Evolutionary conservation across 2,888 invertebrate species (phyloP).

Genomic region (Torymus texanus): DNA sequence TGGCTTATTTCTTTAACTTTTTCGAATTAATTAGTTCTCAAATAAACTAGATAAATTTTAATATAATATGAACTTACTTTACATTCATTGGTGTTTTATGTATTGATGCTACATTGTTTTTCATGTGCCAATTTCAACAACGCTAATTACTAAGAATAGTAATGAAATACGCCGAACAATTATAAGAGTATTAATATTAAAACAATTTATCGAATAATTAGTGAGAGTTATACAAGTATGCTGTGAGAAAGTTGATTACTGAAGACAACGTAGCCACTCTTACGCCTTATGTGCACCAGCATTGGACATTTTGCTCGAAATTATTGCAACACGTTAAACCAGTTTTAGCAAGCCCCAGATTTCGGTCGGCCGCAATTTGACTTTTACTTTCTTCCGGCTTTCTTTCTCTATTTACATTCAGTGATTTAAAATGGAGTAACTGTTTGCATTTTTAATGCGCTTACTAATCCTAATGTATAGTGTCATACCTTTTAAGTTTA

Average conservation of each 20-base stretch:
- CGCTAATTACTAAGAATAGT: no score
- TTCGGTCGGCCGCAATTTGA: slow-evolving; percentile 19
- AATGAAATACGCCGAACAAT: neutral
- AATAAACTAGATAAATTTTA: no score
- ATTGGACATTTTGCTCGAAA: slow-evolving; percentile 36
- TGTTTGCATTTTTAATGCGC: neutral
- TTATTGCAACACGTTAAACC: slow-evolving; percentile 34
- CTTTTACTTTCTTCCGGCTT: slow-evolving; percentile 39
- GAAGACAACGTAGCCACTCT: slow-evolving; percentile 6
- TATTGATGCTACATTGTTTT: no score
- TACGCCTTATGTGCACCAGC: neutral
- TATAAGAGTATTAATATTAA: slow-evolving; percentile 16
- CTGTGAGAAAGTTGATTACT: slow-evolving; percentile 39
- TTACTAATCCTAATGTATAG: neutral
- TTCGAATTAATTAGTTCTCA: no score
- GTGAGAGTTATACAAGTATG: slow-evolving; percentile 11
- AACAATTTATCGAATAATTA: slow-evolving; percentile 33
- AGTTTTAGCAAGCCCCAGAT: slow-evolving; percentile 29
- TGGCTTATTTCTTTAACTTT: no score
- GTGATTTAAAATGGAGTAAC: neutral
- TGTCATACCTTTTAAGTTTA: neutral
- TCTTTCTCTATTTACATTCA: slow-evolving; percentile 17
- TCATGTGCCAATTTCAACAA: no score
- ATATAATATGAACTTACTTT: no score
- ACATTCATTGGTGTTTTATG: no score